Evolutionary conservation across 2,888 invertebrate species (phyloP), one percentile per base, ranked within the genome.

Genomic region (Xanthorhoe spadicearia): DNA sequence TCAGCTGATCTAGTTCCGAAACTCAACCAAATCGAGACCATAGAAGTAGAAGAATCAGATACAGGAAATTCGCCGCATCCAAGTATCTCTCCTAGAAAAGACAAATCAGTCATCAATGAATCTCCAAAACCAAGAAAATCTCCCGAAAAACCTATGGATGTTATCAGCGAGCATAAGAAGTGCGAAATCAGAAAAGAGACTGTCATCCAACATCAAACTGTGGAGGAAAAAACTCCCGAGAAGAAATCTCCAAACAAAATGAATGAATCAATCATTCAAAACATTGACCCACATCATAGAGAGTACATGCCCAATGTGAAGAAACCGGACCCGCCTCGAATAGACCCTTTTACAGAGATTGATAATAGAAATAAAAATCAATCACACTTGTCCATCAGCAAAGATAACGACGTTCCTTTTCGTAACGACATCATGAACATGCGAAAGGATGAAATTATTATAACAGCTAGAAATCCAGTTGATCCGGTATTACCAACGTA

Each of bases 31-130:
- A 87, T 91, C 48, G 92, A 92, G 74, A 90, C 90, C 0, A 90
- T 92, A 64, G 87, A 89, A 28, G 92, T 92, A 0, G 92, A 90
- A 1, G 92, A 92, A 73, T 88, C 92, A 1, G 91, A 92, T 55
- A 84, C 72, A n/a, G 80, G 82, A 0, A 85, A 77, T 28, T 85
- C 89, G 0, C 83, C 88, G 0, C 83, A 78, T 48, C 73, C 77
- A 0, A 75, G 77, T 50, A 71, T 85, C 61, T 86, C 89, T n/a
- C 89, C 89, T 1, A 87, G 83, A 77, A 88, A 88, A 77, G 89
- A 92, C 53, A 84, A 80, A 60, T 77, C 84, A 0, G 87, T 90
- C 19, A 88, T 88, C 28, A 90, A 80, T 54, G 90, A 89, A 61
- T 84, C 87, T 0, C 87, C 86, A 1, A 89, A 87, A 75, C 84